phyloP scores from a whole-genome alignment of 2,797 vertebrate species.

The Paedocypris micromegethes region DNA sequence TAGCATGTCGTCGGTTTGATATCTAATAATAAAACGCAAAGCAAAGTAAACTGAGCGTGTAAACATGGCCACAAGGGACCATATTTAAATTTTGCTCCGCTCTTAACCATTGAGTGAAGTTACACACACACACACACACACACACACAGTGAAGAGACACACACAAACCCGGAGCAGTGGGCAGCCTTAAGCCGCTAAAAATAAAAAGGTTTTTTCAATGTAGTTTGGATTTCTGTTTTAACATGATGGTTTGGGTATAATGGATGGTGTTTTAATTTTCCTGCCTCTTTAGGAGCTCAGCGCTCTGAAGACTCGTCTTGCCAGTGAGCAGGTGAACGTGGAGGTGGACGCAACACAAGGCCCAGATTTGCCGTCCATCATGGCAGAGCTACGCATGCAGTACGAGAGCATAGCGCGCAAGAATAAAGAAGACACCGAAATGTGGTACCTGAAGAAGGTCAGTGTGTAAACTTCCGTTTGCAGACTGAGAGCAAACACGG shows the following conservation, averaged over 20 bases:
- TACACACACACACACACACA: too few species aligned
- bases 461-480: conserved; percentile 22
- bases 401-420: conserved; percentile 74
- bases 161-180: too few species aligned
- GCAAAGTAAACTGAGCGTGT: too few species aligned
- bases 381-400: conserved; percentile 73
- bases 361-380: conserved; percentile 68
- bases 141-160: too few species aligned
- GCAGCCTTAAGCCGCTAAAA: too few species aligned
- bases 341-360: conserved; percentile 72
- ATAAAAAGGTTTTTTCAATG: background rate
- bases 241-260: background rate
- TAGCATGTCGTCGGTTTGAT: too few species aligned
- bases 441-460: conserved; percentile 77
- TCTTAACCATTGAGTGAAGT: too few species aligned
- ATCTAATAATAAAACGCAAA: too few species aligned
- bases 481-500: conserved; percentile 16
- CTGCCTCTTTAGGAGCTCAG: conserved; percentile 61
- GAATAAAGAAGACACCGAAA: conserved; percentile 76
- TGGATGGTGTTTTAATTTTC: background rate
- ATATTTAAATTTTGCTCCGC: too few species aligned
- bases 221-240: background rate
- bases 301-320: conserved; percentile 58
- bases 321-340: conserved; percentile 71
- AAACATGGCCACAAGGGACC: too few species aligned